Evolutionary conservation across 2,888 invertebrate genomes (phyloP), one percentile per base, ranked within the genome.

Genomic region (Noctuana brunneofusca): DNA sequence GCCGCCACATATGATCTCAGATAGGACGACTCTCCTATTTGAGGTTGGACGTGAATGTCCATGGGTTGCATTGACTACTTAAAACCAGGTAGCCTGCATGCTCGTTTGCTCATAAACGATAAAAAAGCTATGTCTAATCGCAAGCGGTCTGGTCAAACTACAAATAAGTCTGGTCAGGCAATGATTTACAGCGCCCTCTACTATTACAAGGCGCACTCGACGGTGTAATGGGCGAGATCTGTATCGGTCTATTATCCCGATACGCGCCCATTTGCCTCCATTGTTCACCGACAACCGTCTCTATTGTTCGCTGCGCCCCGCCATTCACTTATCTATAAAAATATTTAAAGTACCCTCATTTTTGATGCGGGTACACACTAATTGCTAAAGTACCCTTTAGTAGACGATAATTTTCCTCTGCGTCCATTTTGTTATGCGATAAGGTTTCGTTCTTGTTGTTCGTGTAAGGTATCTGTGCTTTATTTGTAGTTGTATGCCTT

Each of bases 261-360:
- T 69, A 67, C 56, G 68, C 62, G 59, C 67, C 70, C 69, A 73
- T 71, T 71, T 71, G 69, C 71, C 71, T 69, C 68, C 69, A 69
- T 71, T 68, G 69, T 66, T 62, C 62, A 46, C 59, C 30, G 43
- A 59, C 63, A 63, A 63, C 41, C 41, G 63, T 57, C 66, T 46
- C 71, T 64, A 72, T 71, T 72, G 71, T 72, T 64, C 65, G 41
- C 58, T 59, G 62, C 54, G 22, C 27, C 48, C 48, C 54, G 54
- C 65, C 55, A 68, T 68, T 68, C 67, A 68, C 62, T 68, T 69
- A 68, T 68, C 70, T 70, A 63, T 59, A 67, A 65, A 68, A 69
- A 70, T 69, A 68, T 69, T 62, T 62, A 55, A 62, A 55, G 55
- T 35, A 49, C 48, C 48, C 54, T 32, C 48, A 49, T 62, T 62